Percentiles rank a stretch among this genome's conserved stretches.
Conservation (phyloP, 2,888 invertebrate species). For the Lysandra coridon region DNA sequence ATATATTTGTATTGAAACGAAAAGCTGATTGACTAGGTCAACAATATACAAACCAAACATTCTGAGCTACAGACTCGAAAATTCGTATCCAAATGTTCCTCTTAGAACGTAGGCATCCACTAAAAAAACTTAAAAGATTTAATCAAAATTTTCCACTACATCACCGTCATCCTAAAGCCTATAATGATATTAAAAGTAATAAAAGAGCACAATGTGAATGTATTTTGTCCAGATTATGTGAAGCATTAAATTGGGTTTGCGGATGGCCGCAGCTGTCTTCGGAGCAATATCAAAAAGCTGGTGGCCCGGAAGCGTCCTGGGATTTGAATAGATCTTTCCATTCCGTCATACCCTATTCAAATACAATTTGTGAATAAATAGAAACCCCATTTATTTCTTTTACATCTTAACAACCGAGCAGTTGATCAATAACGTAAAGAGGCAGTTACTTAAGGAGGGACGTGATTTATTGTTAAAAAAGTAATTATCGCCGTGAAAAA, state of each 20-base stretch:
- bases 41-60: too few relatives aligned
- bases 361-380: conserved; percentile 31
- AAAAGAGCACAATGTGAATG: conserved; percentile 8
- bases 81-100: not conserved
- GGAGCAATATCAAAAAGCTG: conserved; percentile 50
- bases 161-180: not conserved
- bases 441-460: not conserved
- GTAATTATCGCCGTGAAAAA: not conserved
- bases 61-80: not conserved
- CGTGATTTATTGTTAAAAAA: conserved; percentile 4
- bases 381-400: not conserved
- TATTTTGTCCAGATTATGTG: conserved; percentile 64
- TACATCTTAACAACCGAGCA: not conserved
- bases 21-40: too few relatives aligned
- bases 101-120: too few relatives aligned
- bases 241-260: conserved; percentile 71
- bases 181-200: not conserved
- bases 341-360: conserved; percentile 31
- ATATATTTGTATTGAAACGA: too few relatives aligned
- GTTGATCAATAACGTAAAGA: not conserved
- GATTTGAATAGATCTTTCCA: conserved; percentile 37
- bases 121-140: not conserved
- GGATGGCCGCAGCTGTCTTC: conserved; percentile 68
- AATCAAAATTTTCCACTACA: not conserved
- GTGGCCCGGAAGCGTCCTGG: conserved; percentile 35